Conservation (phyloP, 35 echinoderm and acorn worm species). For the Lytechinus pictus region DNA sequence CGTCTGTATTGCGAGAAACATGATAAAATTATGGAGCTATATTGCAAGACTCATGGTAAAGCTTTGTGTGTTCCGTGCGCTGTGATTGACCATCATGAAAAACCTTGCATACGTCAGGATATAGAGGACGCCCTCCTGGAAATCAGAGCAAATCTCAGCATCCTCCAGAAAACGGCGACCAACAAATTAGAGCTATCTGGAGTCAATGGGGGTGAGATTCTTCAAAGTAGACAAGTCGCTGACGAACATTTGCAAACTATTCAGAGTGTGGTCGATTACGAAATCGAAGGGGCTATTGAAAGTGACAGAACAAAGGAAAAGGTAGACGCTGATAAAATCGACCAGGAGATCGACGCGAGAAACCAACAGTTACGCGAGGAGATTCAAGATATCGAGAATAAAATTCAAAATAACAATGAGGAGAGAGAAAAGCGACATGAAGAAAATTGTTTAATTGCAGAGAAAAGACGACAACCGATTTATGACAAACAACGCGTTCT, state of each 20-base stretch:
- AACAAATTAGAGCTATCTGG: not conserved
- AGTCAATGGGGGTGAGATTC: not conserved
- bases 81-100: not conserved
- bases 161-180: not conserved
- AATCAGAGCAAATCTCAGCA: not conserved
- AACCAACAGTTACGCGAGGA: not conserved
- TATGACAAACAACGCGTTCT: not conserved
- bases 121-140: not conserved
- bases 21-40: not conserved
- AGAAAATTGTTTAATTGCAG: not conserved
- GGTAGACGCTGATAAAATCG: not conserved
- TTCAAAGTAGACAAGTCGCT: not conserved
- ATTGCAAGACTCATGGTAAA: not conserved
- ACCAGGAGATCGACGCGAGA: not conserved
- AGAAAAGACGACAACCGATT: not conserved
- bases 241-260: not conserved
- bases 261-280: not conserved
- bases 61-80: not conserved
- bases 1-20: not conserved
- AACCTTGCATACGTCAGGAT: not conserved
- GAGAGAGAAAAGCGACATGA: not conserved
- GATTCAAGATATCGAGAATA: not conserved
- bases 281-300: not conserved
- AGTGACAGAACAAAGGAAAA: not conserved
- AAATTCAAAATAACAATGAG: not conserved